Conservation (phyloP, 2,797 vertebrate genomes). For the Muraenolepis orangiensis region DNA sequence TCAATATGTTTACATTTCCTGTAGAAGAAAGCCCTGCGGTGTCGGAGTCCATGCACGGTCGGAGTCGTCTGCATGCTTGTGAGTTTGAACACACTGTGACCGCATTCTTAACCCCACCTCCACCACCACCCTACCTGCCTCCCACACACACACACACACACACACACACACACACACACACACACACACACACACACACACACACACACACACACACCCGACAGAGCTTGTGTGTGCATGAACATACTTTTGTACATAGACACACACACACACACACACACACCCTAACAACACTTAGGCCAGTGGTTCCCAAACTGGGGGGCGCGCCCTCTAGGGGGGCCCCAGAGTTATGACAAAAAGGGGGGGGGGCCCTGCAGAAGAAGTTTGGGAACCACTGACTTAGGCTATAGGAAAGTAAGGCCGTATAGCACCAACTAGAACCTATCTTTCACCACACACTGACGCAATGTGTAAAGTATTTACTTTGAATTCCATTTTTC, state of each 20-base stretch:
- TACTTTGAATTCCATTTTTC: not conserved
- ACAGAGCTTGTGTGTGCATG: constrained; percentile 49
- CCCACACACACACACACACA: constrained; percentile 7
- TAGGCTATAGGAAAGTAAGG: not conserved
- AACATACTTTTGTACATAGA: constrained; percentile 19
- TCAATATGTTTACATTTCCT: constrained; percentile 57
- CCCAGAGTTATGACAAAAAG: too few relatives aligned
- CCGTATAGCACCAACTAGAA: not conserved
- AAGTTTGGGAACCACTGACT: too few relatives aligned
- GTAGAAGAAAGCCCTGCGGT: constrained; percentile 66
- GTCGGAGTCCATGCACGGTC: constrained; percentile 65
- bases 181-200: constrained; percentile 10
- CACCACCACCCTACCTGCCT: not conserved
- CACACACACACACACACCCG: constrained; percentile 19
- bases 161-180: constrained; percentile 11
- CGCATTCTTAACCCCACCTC: constrained; percentile 47
- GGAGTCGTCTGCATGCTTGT: constrained; percentile 80
- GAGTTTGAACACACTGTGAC: constrained; percentile 77
- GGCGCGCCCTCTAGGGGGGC: too few relatives aligned
- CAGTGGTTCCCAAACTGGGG: too few relatives aligned
- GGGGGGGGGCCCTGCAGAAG: too few relatives aligned
- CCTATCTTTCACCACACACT: constrained; percentile 15
- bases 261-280: constrained; percentile 21
- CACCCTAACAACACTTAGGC: too few relatives aligned
- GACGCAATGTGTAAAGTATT: not conserved